phyloP scores from a whole-genome alignment of 2,113 vertebrate genomes.

The Oplegnathus fasciatus region DNA sequence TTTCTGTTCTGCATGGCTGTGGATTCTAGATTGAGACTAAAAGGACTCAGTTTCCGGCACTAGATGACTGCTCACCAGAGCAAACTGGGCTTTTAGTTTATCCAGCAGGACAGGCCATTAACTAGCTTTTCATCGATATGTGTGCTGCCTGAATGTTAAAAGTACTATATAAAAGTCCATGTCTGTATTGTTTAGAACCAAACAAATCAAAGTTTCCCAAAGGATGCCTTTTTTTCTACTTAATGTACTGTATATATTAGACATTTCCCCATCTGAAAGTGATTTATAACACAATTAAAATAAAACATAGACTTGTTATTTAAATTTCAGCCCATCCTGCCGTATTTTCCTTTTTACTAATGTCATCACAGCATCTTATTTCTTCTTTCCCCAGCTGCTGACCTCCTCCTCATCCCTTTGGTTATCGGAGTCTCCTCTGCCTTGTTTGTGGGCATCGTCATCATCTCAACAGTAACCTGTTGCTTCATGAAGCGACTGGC shows the following conservation, averaged over 20 bases:
- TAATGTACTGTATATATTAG: neutral
- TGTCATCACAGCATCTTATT: neutral
- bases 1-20: neutral
- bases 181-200: neutral
- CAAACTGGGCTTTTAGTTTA: constrained; percentile 1
- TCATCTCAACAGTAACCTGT: constrained; percentile 90
- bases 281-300: neutral
- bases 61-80: neutral
- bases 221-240: neutral
- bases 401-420: constrained; percentile 90
- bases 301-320: neutral
- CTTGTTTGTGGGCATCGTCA: constrained; percentile 86
- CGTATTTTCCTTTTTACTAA: neutral
- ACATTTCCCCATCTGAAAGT: neutral
- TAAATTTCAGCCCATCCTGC: neutral
- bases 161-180: neutral
- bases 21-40: neutral
- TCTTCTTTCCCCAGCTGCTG: constrained; percentile 78
- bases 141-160: neutral
- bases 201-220: neutral
- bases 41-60: neutral
- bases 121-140: neutral
- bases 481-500: constrained; percentile 91
- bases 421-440: constrained; percentile 87
- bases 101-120: constrained; percentile 28